Evolutionary conservation across 2,797 vertebrate species (phyloP), one percentile per base, ranked within the genome.

Genomic region (Podargus strigoides): DNA sequence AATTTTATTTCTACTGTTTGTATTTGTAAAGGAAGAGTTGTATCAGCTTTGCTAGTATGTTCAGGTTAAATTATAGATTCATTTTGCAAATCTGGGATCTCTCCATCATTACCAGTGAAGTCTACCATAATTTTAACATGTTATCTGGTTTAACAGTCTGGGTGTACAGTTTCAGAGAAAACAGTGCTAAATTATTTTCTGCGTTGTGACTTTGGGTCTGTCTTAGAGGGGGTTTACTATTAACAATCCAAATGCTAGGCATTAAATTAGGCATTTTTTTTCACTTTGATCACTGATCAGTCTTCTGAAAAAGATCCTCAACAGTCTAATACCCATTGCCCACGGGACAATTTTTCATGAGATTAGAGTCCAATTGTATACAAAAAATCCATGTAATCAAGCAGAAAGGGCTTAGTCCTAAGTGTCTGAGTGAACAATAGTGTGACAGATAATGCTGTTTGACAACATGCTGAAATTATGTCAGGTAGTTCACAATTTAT

Each of bases 381-480:
- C 12, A 77, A 89, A 80, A 68, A 14, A 9, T 32, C 26, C 6
- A 22, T 28, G 16, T 30, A 87, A 84, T 59, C n/a, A 86, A 63
- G 58, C 14, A 74, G 75, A 78, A 85, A 44, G 4, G 6, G 20
- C 89, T 79, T 58, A 87, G 30, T 32, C 11, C 4, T 30, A 81
- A 44, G 24, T 27, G 16, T 66, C 37, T 87, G 77, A 94, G 67
- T 89, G 53, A 90, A 91, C 84, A 93, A 90, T 78, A 94, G 44
- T 84, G 16, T 73, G 72, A 28, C 15, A n/a, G 55, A 88, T 96
- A 94, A 97, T 56, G 27, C 30, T 93, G 59, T 95, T 95, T 96
- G 95, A 95, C 91, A 96, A 86, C 53, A 53, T 94, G 24, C 26
- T 95, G 73, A 95, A 85, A 95, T 96, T 95, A 85, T 81, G 59